A percentile compares a stretch with the other conserved stretches of the same genome.
Evolutionary conservation across 2,888 invertebrate genomes (phyloP).

Genomic region (Sipunculus nudus): DNA sequence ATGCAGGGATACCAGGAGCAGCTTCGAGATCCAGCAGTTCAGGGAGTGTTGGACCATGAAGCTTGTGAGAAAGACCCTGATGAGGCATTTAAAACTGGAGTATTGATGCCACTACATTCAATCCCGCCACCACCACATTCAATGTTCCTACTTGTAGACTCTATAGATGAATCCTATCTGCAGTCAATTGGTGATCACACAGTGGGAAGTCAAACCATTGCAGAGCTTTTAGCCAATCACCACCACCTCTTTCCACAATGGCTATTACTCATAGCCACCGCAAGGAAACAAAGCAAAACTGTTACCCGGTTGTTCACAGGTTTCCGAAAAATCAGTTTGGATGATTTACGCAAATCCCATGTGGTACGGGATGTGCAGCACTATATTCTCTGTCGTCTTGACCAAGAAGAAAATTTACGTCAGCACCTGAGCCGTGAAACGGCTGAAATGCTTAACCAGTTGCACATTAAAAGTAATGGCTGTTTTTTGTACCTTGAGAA

Average conservation of each 20-base stretch:
- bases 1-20: slow-evolving; percentile 51
- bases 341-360: slow-evolving; percentile 82
- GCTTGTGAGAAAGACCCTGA: slow-evolving; percentile 87
- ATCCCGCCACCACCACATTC: slow-evolving; percentile 79
- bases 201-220: slow-evolving; percentile 59
- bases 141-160: slow-evolving; percentile 87
- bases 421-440: slow-evolving; percentile 91
- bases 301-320: slow-evolving; percentile 76
- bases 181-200: slow-evolving; percentile 44
- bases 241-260: slow-evolving; percentile 92
- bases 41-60: slow-evolving; percentile 80
- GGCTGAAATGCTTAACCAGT: slow-evolving; percentile 92
- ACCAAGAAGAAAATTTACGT: slow-evolving; percentile 86
- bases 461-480: slow-evolving; percentile 95
- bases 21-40: slow-evolving; percentile 80
- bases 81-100: slow-evolving; percentile 87
- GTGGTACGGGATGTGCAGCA: slow-evolving; percentile 95
- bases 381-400: slow-evolving; percentile 85
- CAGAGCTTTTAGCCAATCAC: slow-evolving; percentile 84
- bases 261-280: slow-evolving; percentile 89
- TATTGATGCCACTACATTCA: slow-evolving; percentile 86
- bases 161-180: slow-evolving; percentile 80
- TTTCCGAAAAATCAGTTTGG: slow-evolving; percentile 88
- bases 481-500: slow-evolving; percentile 66
- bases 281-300: slow-evolving; percentile 79